These are phyloP conservation scores for Leistus spinibarbis DNA, from an alignment of 2,888 invertebrate species.

Conservation along the genomic window DNA sequence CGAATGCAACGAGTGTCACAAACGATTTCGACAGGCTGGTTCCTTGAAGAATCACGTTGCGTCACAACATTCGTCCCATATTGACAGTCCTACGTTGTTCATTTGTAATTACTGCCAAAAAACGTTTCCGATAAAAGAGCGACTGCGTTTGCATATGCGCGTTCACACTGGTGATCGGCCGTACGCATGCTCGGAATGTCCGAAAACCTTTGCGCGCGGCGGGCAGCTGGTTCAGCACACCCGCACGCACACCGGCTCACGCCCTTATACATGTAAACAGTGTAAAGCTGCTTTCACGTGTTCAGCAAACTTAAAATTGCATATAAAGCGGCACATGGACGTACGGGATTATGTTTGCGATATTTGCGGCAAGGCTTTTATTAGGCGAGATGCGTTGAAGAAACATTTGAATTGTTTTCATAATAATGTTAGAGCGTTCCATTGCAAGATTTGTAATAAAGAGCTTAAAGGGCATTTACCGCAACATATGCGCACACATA, in stretches of 20 bases:
- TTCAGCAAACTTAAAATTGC: constrained; percentile 66
- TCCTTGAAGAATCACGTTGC: constrained; percentile 69
- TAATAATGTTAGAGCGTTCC: constrained; percentile 73
- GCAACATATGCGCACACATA: constrained; percentile 83
- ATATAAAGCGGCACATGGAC: constrained; percentile 73
- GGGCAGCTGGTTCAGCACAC: constrained; percentile 79
- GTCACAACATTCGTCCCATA: constrained; percentile 60
- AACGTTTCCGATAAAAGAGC: constrained; percentile 76
- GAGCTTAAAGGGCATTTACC: constrained; percentile 80
- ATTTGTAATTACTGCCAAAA: constrained; percentile 77
- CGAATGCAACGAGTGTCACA: constrained; percentile 67
- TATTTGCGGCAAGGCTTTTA: constrained; percentile 79
- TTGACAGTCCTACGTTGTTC: constrained; percentile 59
- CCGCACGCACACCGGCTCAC: constrained; percentile 74
- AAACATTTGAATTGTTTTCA: constrained; percentile 80
- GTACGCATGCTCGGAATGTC: constrained; percentile 67
- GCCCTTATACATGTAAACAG: constrained; percentile 72
- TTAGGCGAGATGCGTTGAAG: constrained; percentile 74
- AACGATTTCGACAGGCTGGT: constrained; percentile 68
- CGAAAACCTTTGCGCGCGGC: constrained; percentile 72
- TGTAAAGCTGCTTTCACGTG: constrained; percentile 76
- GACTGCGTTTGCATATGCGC: constrained; percentile 73
- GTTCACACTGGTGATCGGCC: constrained; percentile 75
- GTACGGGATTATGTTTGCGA: constrained; percentile 79
- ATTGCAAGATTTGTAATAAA: constrained; percentile 82